These are phyloP conservation scores for Platycnemis pennipes DNA, from an alignment of 2,888 invertebrate species.

Conservation along the genomic window DNA sequence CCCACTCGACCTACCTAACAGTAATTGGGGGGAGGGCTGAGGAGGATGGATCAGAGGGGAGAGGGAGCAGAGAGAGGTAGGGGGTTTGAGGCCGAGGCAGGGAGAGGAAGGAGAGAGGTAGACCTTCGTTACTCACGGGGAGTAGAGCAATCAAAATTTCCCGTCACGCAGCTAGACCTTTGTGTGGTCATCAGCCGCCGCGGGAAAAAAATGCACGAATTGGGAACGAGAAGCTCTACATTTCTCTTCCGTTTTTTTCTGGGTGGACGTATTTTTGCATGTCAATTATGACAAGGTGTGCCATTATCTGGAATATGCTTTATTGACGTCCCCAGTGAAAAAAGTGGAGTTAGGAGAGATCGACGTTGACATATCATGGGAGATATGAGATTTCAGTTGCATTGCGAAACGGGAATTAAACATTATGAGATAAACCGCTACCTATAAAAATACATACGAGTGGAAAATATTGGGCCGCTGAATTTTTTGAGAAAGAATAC, in stretches of 20 bases:
- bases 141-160: conserved; percentile 62
- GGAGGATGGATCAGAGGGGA: not conserved
- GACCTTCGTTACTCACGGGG: conserved; percentile 26
- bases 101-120: not conserved
- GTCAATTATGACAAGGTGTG: not conserved
- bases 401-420: not conserved
- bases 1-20: conserved; percentile 65
- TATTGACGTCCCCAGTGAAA: not conserved
- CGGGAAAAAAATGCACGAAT: not conserved
- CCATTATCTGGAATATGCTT: conserved; percentile 8
- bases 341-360: not conserved
- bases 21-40: conserved; percentile 47
- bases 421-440: not conserved
- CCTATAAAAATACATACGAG: not conserved
- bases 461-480: too few species aligned
- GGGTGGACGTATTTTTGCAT: not conserved
- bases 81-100: too few species aligned
- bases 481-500: too few species aligned
- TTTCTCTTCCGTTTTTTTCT: not conserved
- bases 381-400: not conserved
- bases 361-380: too few species aligned
- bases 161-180: conserved; percentile 43
- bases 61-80: not conserved
- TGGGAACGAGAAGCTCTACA: not conserved
- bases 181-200: conserved; percentile 6